Evolutionary conservation across 2,888 invertebrate genomes (phyloP).

Genomic region (Apodemia duryi): DNA sequence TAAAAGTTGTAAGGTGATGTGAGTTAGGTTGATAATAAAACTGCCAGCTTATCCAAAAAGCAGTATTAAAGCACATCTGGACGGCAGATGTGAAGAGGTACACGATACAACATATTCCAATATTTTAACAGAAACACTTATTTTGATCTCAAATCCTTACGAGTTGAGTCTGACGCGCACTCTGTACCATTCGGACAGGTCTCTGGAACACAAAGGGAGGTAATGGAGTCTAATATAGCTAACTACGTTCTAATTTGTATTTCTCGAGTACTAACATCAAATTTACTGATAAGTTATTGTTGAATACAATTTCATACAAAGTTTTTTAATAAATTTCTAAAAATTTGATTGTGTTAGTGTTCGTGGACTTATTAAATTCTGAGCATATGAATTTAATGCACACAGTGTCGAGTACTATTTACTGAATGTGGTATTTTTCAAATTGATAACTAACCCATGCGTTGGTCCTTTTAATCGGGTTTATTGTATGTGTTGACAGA

Average conservation of each 20-base stretch:
- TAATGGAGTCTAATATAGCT: constrained; percentile 54
- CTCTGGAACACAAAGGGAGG: constrained; percentile 79
- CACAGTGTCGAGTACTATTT: constrained; percentile 12
- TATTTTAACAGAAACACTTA: constrained; percentile 72
- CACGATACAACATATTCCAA: constrained; percentile 73
- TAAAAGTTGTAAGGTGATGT: constrained; percentile 20
- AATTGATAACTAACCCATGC: constrained; percentile 45
- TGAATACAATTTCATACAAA: not conserved
- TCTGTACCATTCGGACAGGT: constrained; percentile 89
- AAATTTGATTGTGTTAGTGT: not conserved
- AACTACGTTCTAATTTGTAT: constrained; percentile 21
- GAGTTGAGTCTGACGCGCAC: constrained; percentile 91
- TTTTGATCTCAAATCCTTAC: constrained; percentile 83
- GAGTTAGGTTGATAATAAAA: constrained; percentile 41
- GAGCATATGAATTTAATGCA: constrained; percentile 11
- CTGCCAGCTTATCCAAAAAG: constrained; percentile 71
- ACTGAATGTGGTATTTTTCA: not conserved
- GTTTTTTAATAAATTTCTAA: not conserved
- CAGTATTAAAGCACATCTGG: constrained; percentile 70
- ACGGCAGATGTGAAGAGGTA: constrained; percentile 74
- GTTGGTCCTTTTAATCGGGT: constrained; percentile 45
- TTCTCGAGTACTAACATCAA: constrained; percentile 13
- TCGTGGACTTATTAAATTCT: constrained; percentile 2
- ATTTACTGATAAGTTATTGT: not conserved
- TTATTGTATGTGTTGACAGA: constrained; percentile 67